Percentiles rank a stretch among this genome's conserved stretches.
phyloP scores from a whole-genome alignment of 2,888 invertebrate species.

The Dasypogon diadema region DNA sequence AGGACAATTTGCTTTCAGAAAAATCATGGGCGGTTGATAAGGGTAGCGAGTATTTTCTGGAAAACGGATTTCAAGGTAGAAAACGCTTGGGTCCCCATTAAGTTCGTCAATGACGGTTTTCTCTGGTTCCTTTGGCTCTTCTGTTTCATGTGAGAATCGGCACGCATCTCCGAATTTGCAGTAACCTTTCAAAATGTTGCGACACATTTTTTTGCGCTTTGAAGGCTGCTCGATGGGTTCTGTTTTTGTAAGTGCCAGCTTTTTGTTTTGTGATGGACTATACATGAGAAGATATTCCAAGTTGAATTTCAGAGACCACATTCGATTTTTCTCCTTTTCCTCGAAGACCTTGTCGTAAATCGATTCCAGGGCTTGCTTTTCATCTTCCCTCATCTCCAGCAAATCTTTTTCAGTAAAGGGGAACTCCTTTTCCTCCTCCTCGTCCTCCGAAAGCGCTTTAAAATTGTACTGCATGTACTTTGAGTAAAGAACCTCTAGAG shows the following conservation, averaged over 20 bases:
- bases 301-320: conserved; percentile 79
- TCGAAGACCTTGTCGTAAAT: conserved; percentile 80
- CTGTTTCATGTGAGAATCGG: conserved; percentile 77
- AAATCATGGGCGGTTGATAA: conserved; percentile 79
- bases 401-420: conserved; percentile 70
- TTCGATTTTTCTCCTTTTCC: conserved; percentile 76
- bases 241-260: conserved; percentile 57
- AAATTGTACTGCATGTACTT: conserved; percentile 73
- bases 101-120: conserved; percentile 58
- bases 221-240: conserved; percentile 56
- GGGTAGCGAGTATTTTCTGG: conserved; percentile 79
- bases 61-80: conserved; percentile 82
- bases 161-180: conserved; percentile 83
- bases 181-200: conserved; percentile 71
- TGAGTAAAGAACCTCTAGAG: conserved; percentile 77
- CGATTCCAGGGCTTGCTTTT: conserved; percentile 80
- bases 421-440: conserved; percentile 62
- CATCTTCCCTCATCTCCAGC: conserved; percentile 77
- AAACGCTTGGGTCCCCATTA: conserved; percentile 65
- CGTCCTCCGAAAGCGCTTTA: conserved; percentile 64
- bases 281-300: conserved; percentile 76
- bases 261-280: conserved; percentile 70
- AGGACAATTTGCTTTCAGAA: conserved; percentile 75
- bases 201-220: conserved; percentile 71
- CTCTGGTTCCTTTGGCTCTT: conserved; percentile 61